Conservation (phyloP, 2,888 invertebrate species). For the Rambutsinella grinnellia region DNA sequence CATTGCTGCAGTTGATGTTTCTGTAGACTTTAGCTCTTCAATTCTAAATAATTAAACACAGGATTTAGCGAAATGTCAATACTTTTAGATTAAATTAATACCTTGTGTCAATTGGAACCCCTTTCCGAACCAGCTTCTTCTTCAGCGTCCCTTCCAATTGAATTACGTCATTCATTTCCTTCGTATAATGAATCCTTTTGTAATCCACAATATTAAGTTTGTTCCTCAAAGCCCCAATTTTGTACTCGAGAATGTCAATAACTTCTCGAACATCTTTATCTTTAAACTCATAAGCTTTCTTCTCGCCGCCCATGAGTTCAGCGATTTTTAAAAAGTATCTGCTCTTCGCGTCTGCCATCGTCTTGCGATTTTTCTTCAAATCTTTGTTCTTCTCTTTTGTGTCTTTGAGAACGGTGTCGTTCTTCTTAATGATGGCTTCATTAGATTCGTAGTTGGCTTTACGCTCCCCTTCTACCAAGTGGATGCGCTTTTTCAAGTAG, state of each 20-base stretch:
- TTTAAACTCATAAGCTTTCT: slow-evolving; percentile 59
- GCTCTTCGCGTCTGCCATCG: slow-evolving; percentile 38
- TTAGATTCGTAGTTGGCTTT: slow-evolving; percentile 64
- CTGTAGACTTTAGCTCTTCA: slow-evolving; percentile 57
- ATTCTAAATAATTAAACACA: slow-evolving; percentile 34
- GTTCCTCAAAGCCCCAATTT: slow-evolving; percentile 62
- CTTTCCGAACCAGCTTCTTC: slow-evolving; percentile 23
- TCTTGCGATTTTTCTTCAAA: slow-evolving; percentile 47
- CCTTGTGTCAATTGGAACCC: slow-evolving; percentile 30
- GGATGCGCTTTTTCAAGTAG: slow-evolving; percentile 63
- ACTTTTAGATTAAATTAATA: slow-evolving; percentile 20
- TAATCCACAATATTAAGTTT: slow-evolving; percentile 59
- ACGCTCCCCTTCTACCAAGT: slow-evolving; percentile 64
- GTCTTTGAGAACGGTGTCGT: slow-evolving; percentile 55
- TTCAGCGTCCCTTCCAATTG: slow-evolving; percentile 54
- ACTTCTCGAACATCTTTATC: slow-evolving; percentile 59
- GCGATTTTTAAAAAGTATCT: slow-evolving; percentile 58
- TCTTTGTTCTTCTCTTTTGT: slow-evolving; percentile 45
- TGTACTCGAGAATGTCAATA: slow-evolving; percentile 61
- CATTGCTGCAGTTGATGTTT: slow-evolving; percentile 64
- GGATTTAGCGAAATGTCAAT: too few relatives aligned
- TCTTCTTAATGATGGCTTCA: slow-evolving; percentile 60
- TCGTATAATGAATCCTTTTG: slow-evolving; percentile 47
- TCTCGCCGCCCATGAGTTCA: slow-evolving; percentile 53
- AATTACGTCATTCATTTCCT: slow-evolving; percentile 36